Percentiles rank a stretch among this genome's conserved stretches.
These are phyloP conservation scores for Cataglyphis altisquamis DNA, from an alignment of 2,888 invertebrate species.

Conservation along the genomic window DNA sequence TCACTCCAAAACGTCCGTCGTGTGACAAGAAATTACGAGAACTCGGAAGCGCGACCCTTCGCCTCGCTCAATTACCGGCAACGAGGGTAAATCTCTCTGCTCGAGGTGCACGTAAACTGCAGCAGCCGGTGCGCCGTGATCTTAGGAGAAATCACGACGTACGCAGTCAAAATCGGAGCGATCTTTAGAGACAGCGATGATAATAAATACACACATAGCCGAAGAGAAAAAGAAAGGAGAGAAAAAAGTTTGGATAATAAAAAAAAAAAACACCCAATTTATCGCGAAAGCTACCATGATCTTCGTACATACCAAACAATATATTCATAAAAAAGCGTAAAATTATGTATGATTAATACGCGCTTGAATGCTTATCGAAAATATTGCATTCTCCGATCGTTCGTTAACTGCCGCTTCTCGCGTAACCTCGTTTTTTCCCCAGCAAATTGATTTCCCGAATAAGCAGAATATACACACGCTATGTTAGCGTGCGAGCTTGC, in stretches of 20 bases:
- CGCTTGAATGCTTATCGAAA: not conserved
- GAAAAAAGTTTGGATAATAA: not conserved
- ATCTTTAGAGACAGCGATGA: not conserved
- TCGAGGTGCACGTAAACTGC: constrained; percentile 51
- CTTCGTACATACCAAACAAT: not conserved
- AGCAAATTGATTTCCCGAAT: constrained; percentile 9
- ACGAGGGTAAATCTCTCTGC: constrained; percentile 52
- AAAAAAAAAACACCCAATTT: not conserved
- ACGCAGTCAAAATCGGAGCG: not conserved
- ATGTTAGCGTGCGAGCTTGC: not conserved
- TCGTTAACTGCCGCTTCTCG: not conserved
- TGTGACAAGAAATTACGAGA: constrained; percentile 60
- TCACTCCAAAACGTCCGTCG: constrained; percentile 56
- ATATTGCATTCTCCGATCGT: not conserved
- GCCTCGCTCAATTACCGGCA: constrained; percentile 58
- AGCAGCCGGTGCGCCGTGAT: constrained; percentile 35
- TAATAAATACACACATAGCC: not conserved
- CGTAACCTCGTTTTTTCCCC: not conserved
- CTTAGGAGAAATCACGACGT: constrained; percentile 37
- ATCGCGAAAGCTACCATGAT: not conserved
- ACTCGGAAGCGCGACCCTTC: constrained; percentile 58
- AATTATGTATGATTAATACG: not conserved
- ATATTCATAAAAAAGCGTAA: not conserved
- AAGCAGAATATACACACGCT: not conserved
- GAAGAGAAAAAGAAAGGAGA: not conserved